Conservation (phyloP, 1,140 invertebrate species). For the Drosophila cardini region DNA sequence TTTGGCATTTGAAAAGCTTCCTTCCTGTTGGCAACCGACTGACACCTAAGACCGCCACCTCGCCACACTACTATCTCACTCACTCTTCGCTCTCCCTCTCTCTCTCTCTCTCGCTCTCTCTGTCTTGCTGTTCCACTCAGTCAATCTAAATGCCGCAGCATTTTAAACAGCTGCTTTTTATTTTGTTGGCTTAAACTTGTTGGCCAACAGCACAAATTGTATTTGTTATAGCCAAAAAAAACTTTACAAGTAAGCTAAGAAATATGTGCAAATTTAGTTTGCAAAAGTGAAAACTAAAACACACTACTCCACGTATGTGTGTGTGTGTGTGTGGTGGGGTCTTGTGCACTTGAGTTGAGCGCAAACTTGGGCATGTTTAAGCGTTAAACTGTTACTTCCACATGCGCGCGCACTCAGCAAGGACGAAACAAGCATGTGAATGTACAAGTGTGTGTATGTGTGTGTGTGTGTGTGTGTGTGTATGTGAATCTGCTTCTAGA, state of each 20-base stretch:
- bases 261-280: slow-evolving; percentile 62
- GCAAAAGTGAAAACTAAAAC: slow-evolving; percentile 65
- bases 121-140: slow-evolving; percentile 2
- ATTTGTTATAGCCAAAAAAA: slow-evolving; percentile 64
- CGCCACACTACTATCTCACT: slow-evolving; percentile 9
- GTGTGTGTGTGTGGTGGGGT: slow-evolving; percentile 11
- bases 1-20: slow-evolving; percentile 80
- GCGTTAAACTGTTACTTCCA: slow-evolving; percentile 81
- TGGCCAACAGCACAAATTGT: slow-evolving; percentile 59
- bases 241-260: slow-evolving; percentile 50
- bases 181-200: slow-evolving; percentile 31
- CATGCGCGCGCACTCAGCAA: slow-evolving; percentile 53
- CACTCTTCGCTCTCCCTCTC: not conserved
- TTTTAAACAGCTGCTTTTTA: slow-evolving; percentile 54
- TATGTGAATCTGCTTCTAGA: slow-evolving; percentile 8
- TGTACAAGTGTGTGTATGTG: slow-evolving; percentile 1
- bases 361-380: slow-evolving; percentile 77
- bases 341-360: slow-evolving; percentile 51
- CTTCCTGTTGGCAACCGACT: slow-evolving; percentile 65
- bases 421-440: not conserved
- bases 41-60: slow-evolving; percentile 53
- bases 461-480: not conserved
- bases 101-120: slow-evolving; percentile 2
- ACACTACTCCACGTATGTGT: slow-evolving; percentile 16
- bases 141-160: slow-evolving; percentile 35